phyloP scores from a whole-genome alignment of 2,797 vertebrate genomes.

The Pangasius sanitwongsei region DNA sequence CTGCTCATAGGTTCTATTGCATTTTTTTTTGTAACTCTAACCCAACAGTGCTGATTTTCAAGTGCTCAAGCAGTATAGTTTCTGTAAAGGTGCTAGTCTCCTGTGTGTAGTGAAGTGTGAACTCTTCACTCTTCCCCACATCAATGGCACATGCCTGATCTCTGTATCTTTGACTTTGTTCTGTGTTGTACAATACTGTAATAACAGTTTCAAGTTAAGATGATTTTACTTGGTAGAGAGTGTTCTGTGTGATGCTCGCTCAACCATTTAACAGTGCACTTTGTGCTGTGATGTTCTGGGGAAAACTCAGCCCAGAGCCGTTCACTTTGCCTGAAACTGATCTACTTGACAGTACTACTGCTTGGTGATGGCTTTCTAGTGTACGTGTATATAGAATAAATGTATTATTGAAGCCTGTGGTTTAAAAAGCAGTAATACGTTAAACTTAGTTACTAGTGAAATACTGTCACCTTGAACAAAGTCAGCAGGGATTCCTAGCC shows the following conservation, averaged over 20 bases:
- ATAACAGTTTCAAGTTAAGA: slow-evolving; percentile 15
- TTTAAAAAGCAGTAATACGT: slow-evolving; percentile 52
- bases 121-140: slow-evolving; percentile 21
- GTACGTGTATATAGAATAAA: slow-evolving; percentile 62
- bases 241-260: neutral
- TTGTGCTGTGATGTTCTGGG: slow-evolving; percentile 17
- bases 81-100: slow-evolving; percentile 55
- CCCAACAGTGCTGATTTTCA: slow-evolving; percentile 11
- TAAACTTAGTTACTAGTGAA: slow-evolving; percentile 45
- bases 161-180: slow-evolving; percentile 42
- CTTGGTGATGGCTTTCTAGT: slow-evolving; percentile 59
- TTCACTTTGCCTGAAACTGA: slow-evolving; percentile 57
- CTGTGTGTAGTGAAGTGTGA: slow-evolving; percentile 22
- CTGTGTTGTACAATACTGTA: slow-evolving; percentile 36
- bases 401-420: slow-evolving; percentile 62
- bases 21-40: neutral
- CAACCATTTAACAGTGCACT: neutral
- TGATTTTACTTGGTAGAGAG: neutral
- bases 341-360: slow-evolving; percentile 60
- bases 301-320: neutral
- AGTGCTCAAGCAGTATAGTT: slow-evolving; percentile 24
- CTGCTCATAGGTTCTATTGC: neutral
- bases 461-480: slow-evolving; percentile 53
- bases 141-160: slow-evolving; percentile 16
- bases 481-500: slow-evolving; percentile 51